Evolutionary conservation across 2,797 vertebrate genomes (phyloP).

Genomic region (Catamblyrhynchus diadema): DNA sequence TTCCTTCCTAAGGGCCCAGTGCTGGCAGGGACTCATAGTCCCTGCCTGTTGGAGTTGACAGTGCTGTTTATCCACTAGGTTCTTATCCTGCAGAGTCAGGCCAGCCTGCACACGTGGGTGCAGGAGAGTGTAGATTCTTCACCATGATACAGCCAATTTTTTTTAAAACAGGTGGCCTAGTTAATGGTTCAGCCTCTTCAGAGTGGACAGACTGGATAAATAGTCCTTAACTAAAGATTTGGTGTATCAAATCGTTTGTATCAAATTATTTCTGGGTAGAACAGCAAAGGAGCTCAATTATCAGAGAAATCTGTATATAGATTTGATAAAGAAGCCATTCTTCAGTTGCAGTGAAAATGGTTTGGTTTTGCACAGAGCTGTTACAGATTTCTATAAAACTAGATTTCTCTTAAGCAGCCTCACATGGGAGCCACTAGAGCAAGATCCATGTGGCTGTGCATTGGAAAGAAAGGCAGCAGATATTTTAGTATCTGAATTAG

Average conservation of each 20-base stretch:
- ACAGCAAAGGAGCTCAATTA: background rate
- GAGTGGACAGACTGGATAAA: background rate
- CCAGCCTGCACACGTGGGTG: background rate
- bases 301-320: background rate
- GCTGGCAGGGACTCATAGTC: background rate
- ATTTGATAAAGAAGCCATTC: background rate
- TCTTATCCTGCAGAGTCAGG: background rate
- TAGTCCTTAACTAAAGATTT: background rate
- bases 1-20: constrained; percentile 38
- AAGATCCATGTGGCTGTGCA: background rate
- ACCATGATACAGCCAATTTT: background rate
- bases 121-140: background rate
- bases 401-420: background rate
- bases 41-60: background rate
- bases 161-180: background rate
- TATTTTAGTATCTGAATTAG: background rate
- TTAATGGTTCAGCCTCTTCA: background rate
- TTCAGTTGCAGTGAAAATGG: background rate
- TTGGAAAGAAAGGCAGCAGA: background rate
- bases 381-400: background rate
- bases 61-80: background rate
- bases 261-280: background rate
- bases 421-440: background rate
- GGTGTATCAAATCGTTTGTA: background rate
- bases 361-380: background rate